Base-by-base conservation (phyloP, 1,140 invertebrate species). In the Meloidogyne floridensis region DNA sequence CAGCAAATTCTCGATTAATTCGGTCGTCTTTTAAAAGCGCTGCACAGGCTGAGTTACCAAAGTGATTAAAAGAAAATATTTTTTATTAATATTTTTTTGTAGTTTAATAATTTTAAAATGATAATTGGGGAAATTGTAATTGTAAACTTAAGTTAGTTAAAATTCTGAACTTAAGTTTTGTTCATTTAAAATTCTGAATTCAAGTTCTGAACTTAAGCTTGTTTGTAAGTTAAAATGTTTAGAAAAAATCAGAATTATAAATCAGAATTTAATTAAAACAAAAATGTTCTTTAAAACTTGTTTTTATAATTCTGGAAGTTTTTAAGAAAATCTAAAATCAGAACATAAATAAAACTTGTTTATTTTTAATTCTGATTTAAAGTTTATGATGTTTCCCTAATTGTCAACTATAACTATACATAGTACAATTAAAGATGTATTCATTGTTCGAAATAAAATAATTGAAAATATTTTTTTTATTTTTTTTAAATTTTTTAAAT, bases 1-100 rank as follows among this genome's bases (percentile, higher is more conserved):
- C 85, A 10, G 76, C 71, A 15, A 88, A 88, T 56, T 79, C 75
- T 1, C 75, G 85, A 15, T 43, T 86, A 20, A 72, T 83, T 42
- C 83, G 85, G n/a, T 86, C 85, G 2, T 87, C 86, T 6, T 87
- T 86, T 75, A 86, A 86, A 73, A 83, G 75, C n/a, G 85, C 87
- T 2, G 85, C 85, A 11, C 85, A 86, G 20, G 84, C 86, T 6
- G 86, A 85, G 71, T 69, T 85, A n/a, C 82, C 84, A 43, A 69
- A 75, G 74, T 56, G 18, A 47, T 32, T 32, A 32, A 75, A n/a
- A 10, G 75, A 15, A 65, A 65, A 65, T n/a, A 65, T 59, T 59
- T 59, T 15, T 15, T 59, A 59, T n/a, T 47, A 65, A 54, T 54
- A 54, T 54, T 9, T 54, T 54, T 54, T 3, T 54, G 9, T 54